phyloP scores from a whole-genome alignment of 2,797 vertebrate species.

The Falco rusticolus region DNA sequence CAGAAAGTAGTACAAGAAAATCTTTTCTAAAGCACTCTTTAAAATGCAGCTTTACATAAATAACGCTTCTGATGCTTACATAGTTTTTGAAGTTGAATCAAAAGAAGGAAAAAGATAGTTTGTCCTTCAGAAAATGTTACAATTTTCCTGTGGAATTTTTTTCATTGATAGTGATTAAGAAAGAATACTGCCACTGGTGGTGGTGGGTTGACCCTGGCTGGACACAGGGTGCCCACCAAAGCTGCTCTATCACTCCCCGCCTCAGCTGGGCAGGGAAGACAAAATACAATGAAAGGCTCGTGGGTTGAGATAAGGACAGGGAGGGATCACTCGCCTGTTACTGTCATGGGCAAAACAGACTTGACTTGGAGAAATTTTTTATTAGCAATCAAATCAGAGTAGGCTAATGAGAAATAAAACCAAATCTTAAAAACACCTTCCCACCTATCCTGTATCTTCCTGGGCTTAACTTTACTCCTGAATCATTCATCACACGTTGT shows the following conservation, averaged over 20 bases:
- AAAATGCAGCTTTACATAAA: background rate
- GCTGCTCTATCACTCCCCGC: background rate
- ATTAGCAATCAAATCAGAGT: background rate
- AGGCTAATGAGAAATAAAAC: background rate
- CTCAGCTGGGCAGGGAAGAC: background rate
- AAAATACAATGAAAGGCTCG: background rate
- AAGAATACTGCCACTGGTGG: background rate
- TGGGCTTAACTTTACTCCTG: too few species aligned
- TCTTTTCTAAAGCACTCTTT: background rate
- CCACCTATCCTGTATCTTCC: too few species aligned
- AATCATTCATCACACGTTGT: too few species aligned
- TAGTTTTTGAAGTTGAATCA: background rate
- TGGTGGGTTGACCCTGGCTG: background rate
- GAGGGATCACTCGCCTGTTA: background rate
- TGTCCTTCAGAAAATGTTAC: background rate
- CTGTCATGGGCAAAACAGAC: background rate
- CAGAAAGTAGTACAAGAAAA: background rate
- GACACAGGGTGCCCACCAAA: background rate
- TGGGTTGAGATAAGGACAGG: background rate
- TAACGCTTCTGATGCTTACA: background rate
- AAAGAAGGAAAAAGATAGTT: background rate
- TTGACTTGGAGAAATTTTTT: background rate
- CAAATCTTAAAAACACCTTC: background rate
- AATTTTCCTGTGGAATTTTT: background rate
- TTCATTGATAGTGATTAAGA: background rate